These are phyloP conservation scores for Palythoa caribaeorum DNA, from an alignment of 92 coral and sea anemone genomes.

Conservation along the genomic window DNA sequence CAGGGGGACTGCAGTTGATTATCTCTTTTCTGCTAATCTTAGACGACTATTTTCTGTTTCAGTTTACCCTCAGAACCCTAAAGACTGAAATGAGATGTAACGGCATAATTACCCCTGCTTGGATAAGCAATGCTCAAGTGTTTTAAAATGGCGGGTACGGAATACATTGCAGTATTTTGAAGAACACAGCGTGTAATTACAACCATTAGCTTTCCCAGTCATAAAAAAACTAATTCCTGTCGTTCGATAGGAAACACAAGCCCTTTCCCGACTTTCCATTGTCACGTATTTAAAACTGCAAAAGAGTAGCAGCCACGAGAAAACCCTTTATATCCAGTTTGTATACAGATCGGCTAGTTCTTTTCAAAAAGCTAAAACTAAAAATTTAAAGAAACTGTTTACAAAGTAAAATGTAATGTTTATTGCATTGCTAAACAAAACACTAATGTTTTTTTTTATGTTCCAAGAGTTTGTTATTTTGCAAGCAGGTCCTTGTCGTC, in stretches of 20 bases:
- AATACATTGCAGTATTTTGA: neutral
- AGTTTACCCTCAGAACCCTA: neutral
- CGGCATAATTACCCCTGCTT: neutral
- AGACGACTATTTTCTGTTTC: neutral
- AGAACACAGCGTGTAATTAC: neutral
- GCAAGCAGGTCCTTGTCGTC: neutral
- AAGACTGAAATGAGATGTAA: slow-evolving; percentile 17
- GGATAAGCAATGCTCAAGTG: slow-evolving; percentile 22
- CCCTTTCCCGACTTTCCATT: no score
- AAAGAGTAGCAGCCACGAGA: neutral
- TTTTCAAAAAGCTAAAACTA: no score
- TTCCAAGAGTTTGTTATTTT: neutral
- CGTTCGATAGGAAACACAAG: no score
- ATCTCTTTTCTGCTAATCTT: neutral
- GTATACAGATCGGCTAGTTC: neutral
- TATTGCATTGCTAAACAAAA: neutral
- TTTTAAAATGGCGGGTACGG: slow-evolving; percentile 9
- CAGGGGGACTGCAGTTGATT: neutral
- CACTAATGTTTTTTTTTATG: slow-evolving; percentile 6
- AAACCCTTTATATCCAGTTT: no score
- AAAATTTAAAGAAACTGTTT: neutral
- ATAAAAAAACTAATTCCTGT: neutral
- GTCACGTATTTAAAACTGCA: no score
- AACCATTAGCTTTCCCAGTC: neutral
- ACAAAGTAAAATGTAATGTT: neutral